Base-by-base conservation (phyloP, 2,113 vertebrate species). In the Penelope pileata region DNA sequence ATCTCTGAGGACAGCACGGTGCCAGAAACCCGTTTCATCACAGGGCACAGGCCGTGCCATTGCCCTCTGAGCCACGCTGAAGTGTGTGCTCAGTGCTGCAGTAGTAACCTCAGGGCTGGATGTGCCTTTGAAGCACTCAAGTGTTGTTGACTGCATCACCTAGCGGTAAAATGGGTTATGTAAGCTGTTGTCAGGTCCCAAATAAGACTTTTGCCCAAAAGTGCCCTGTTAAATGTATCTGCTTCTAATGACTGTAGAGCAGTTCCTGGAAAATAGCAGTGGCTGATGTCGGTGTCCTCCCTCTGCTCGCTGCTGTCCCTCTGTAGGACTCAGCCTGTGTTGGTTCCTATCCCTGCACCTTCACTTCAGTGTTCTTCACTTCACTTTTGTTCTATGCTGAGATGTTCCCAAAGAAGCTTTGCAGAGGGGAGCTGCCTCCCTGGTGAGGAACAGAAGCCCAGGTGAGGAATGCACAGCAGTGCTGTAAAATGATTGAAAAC, bases 171-270 rank as follows among this genome's bases (percentile, higher is more conserved):
- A 92, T 7, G 32, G 12, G n/a, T 82, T 78, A 19, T 23, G 53
- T 38, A 74, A 82, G 48, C 86, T 89, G 60, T 63, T 63, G 66
- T 60, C 59, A 53, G 58, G 76, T 77, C 64, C 53, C 81, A 82
- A 51, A 45, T 73, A 77, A 89, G 29, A 62, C 48, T 78, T 78
- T 40, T 63, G 59, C n/a, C 59, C 56, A 7, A 6, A 73, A 82
- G n/a, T 67, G 36, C 45, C 36, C 54, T 72, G 27, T 77, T 94
- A 73, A 80, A 54, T 54, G 12, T 34, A 29, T 76, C 50, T 80
- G 27, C 45, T 87, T 10, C 56, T 83, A 66, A 70, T 50, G 45
- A n/a, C 21, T 75, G 5, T 45, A 5, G 59, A 90, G 34, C 2
- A 0, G 17, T 34, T 87, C 40, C 42, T 83, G 47, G 45, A 51